These are phyloP conservation scores for Siphamia tubifer DNA, from an alignment of 2,113 vertebrate species.

Conservation along the genomic window DNA sequence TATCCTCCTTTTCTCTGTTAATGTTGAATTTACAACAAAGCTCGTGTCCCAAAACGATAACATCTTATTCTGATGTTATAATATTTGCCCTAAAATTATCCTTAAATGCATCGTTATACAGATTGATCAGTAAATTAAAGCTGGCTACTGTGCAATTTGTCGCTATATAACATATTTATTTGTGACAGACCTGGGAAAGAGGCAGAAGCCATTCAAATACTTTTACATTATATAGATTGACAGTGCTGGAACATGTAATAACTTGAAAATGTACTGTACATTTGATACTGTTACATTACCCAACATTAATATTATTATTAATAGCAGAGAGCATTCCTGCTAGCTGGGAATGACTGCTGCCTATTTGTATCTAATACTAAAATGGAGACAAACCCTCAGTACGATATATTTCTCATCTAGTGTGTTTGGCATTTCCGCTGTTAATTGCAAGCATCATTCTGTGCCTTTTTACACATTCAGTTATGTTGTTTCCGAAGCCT, in stretches of 20 bases:
- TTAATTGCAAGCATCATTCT: neutral
- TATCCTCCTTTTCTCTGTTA: neutral
- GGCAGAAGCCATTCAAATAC: constrained; percentile 22
- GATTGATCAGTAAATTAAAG: neutral
- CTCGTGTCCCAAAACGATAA: neutral
- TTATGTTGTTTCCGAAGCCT: neutral
- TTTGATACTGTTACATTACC: neutral
- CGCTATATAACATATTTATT: constrained; percentile 61
- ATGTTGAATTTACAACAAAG: neutral
- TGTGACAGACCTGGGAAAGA: constrained; percentile 34
- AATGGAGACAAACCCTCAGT: too few species aligned
- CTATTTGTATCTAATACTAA: neutral
- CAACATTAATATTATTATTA: neutral
- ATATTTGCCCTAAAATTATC: neutral
- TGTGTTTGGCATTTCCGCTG: neutral
- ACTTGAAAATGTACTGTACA: neutral
- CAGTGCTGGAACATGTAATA: neutral
- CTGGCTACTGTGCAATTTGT: constrained; percentile 39
- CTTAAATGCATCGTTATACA: neutral
- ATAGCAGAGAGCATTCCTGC: neutral
- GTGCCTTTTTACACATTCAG: too few species aligned
- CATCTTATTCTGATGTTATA: neutral
- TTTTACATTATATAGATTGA: neutral
- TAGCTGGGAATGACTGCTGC: constrained; percentile 1
- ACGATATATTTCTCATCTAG: too few species aligned